Conservation (phyloP, 2,113 vertebrate species). For the Pluvianellus socialis region DNA sequence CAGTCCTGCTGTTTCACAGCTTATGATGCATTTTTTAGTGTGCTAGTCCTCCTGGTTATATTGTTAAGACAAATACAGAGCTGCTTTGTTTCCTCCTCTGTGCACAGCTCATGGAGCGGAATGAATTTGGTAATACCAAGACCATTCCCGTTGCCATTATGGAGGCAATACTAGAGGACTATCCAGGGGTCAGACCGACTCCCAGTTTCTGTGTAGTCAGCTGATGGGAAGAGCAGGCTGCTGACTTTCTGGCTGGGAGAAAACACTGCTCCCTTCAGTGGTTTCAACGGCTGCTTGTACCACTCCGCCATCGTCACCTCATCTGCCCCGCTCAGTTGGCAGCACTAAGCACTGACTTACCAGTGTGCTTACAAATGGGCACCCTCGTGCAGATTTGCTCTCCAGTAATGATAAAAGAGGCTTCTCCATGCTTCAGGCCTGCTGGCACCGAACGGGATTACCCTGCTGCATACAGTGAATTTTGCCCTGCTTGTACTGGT, state of each 20-base stretch:
- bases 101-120: background rate
- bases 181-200: background rate
- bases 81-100: background rate
- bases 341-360: background rate
- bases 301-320: background rate
- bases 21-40: background rate
- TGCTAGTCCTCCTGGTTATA: background rate
- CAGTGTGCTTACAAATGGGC: constrained; percentile 13
- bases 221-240: constrained; percentile 17
- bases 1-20: background rate
- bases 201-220: background rate
- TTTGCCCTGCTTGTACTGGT: background rate
- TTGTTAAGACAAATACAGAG: background rate
- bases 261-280: constrained; percentile 27
- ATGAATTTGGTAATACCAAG: background rate
- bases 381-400: background rate
- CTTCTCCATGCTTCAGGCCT: background rate
- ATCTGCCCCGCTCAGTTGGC: constrained; percentile 25
- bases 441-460: background rate
- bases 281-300: background rate
- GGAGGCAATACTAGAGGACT: background rate
- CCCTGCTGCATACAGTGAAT: background rate
- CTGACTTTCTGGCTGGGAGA: constrained; percentile 12
- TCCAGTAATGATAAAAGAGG: background rate
- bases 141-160: background rate